A percentile compares a stretch with the other conserved stretches of the same genome.
Conservation (phyloP, 2,888 invertebrate genomes). For the Philopedon plagiatum region DNA sequence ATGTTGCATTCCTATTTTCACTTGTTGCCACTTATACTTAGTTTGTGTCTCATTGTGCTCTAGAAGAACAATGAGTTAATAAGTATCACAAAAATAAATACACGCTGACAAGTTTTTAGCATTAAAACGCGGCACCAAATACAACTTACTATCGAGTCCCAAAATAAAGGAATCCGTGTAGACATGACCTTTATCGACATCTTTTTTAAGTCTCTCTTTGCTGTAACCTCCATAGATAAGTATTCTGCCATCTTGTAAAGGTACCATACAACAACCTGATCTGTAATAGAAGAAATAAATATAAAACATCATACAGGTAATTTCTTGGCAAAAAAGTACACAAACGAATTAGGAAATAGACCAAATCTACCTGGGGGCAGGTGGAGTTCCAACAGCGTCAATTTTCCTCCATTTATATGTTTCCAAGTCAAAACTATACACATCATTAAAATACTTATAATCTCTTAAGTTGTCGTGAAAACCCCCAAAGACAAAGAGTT, state of each 20-base stretch:
- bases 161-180: slow-evolving; percentile 81
- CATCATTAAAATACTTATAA: slow-evolving; percentile 91
- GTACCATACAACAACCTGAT: slow-evolving; percentile 85
- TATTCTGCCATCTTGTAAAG: slow-evolving; percentile 76
- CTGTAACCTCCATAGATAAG: slow-evolving; percentile 85
- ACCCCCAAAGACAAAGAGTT: slow-evolving; percentile 90
- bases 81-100: not conserved
- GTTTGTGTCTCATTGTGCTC: slow-evolving; percentile 74
- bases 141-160: slow-evolving; percentile 74
- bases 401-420: slow-evolving; percentile 84
- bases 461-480: slow-evolving; percentile 91
- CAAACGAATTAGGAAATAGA: too few species aligned
- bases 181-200: slow-evolving; percentile 80
- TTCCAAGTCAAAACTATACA: slow-evolving; percentile 86
- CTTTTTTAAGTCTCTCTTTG: slow-evolving; percentile 80
- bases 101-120: not conserved
- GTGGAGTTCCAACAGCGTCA: slow-evolving; percentile 76
- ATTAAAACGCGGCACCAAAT: not conserved
- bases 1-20: slow-evolving; percentile 77
- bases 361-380: slow-evolving; percentile 75
- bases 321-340: too few species aligned
- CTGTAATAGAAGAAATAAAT: slow-evolving; percentile 32
- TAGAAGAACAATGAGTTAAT: slow-evolving; percentile 62
- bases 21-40: slow-evolving; percentile 81
- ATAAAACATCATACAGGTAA: not conserved